A percentile compares a stretch with the other conserved stretches of the same genome.
Conservation (phyloP, 2,797 vertebrate genomes). For the Apogon talboti region DNA sequence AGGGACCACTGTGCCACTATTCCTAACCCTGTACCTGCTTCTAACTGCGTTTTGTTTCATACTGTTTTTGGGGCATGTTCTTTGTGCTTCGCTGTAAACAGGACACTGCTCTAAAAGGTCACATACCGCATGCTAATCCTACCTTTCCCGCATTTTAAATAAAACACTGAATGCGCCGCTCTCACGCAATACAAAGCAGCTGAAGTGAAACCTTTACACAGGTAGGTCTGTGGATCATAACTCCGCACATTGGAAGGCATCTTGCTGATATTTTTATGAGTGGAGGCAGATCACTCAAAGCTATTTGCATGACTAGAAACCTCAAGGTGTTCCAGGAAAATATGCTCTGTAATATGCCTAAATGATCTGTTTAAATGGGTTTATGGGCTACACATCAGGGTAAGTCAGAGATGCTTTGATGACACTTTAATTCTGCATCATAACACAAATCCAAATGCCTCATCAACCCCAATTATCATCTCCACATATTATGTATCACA, state of each 20-base stretch:
- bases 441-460: constrained; percentile 33
- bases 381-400: background rate
- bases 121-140: constrained; percentile 47
- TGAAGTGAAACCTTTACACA: background rate
- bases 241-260: background rate
- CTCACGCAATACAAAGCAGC: constrained; percentile 4
- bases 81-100: background rate
- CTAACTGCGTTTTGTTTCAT: too few relatives aligned
- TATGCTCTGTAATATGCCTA: background rate
- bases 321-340: background rate
- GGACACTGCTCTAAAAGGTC: constrained; percentile 26
- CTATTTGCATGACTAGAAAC: background rate
- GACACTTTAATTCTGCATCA: constrained; percentile 27
- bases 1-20: too few relatives aligned
- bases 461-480: constrained; percentile 22
- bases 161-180: constrained; percentile 1
- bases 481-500: constrained; percentile 25
- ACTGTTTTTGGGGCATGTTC: too few relatives aligned
- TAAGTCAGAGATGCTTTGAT: constrained; percentile 7
- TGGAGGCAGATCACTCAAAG: background rate
- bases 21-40: too few relatives aligned
- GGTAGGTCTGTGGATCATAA: background rate
- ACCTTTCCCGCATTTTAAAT: constrained; percentile 49
- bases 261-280: background rate
- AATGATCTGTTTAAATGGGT: background rate